phyloP scores from a whole-genome alignment of 2,113 vertebrate species.

The Clarias gariepinus region DNA sequence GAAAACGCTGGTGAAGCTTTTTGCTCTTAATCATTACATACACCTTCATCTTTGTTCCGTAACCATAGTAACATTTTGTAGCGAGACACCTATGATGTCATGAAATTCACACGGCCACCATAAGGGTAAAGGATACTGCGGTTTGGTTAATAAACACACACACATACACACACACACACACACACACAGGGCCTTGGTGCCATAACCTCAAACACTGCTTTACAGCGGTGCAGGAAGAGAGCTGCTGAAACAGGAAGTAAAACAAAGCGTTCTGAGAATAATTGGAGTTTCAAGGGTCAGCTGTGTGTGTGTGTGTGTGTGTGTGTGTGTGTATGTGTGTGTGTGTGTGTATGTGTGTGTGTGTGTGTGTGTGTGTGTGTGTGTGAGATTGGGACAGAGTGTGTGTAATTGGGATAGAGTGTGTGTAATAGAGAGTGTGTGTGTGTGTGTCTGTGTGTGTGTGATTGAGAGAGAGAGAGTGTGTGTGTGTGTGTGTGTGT shows the following conservation, averaged over 20 bases:
- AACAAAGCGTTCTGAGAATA: not conserved
- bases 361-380: not conserved
- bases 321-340: not conserved
- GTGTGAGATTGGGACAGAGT: no score
- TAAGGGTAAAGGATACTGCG: not conserved
- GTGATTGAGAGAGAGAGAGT: no score
- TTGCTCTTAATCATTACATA: not conserved
- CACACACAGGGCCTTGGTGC: not conserved
- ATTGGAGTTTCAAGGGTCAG: conserved; percentile 36
- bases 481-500: not conserved
- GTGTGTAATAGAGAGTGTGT: not conserved
- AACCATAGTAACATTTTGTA: not conserved
- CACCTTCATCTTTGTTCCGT: not conserved
- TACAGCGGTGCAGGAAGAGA: not conserved
- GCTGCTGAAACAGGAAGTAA: conserved; percentile 30
- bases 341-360: no score
- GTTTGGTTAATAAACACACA: not conserved
- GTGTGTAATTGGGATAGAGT: no score
- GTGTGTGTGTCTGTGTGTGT: not conserved
- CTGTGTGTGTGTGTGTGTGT: conserved; percentile 40
- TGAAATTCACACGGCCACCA: not conserved
- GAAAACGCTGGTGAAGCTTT: not conserved
- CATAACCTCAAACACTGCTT: not conserved
- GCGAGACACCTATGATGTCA: not conserved
- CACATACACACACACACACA: no score